Conservation (phyloP, 1,140 invertebrate genomes). For the Camponotus floridanus region DNA sequence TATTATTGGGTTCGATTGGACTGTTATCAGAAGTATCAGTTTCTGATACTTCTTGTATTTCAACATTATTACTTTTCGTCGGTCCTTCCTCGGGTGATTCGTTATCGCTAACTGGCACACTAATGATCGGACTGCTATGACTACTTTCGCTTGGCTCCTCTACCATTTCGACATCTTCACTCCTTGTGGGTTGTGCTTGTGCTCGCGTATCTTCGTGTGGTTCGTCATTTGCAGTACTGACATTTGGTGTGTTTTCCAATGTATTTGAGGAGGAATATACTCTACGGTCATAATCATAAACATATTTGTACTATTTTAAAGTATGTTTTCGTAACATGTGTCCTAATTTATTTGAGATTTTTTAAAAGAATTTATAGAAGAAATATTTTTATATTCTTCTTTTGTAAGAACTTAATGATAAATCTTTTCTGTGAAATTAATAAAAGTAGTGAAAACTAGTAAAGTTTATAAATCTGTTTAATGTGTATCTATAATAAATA, state of each 20-base stretch:
- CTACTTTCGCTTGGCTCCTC: conserved; percentile 61
- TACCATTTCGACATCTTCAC: conserved; percentile 65
- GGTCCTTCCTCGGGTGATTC: conserved; percentile 4
- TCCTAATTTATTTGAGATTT: neutral
- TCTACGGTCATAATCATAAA: conserved; percentile 5
- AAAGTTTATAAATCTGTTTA: neutral
- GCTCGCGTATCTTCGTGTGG: neutral
- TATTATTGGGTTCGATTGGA: conserved; percentile 39
- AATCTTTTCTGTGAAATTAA: too few relatives aligned
- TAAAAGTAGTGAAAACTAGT: neutral
- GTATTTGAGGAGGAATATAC: neutral
- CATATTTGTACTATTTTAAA: neutral
- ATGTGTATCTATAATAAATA: neutral
- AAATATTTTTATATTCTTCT: neutral
- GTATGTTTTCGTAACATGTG: neutral
- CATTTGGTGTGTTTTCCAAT: conserved; percentile 40
- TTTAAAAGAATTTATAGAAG: neutral
- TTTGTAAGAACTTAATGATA: neutral
- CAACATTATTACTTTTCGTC: conserved; percentile 60
- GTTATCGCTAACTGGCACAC: conserved; percentile 41
- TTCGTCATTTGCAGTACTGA: conserved; percentile 33
- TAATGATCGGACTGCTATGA: conserved; percentile 41
- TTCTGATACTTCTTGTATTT: conserved; percentile 79
- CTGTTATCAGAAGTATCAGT: conserved; percentile 69
- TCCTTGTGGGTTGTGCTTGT: conserved; percentile 36